phyloP scores from a whole-genome alignment of 2,797 vertebrate genomes.

The Myiotriccus ornatus region DNA sequence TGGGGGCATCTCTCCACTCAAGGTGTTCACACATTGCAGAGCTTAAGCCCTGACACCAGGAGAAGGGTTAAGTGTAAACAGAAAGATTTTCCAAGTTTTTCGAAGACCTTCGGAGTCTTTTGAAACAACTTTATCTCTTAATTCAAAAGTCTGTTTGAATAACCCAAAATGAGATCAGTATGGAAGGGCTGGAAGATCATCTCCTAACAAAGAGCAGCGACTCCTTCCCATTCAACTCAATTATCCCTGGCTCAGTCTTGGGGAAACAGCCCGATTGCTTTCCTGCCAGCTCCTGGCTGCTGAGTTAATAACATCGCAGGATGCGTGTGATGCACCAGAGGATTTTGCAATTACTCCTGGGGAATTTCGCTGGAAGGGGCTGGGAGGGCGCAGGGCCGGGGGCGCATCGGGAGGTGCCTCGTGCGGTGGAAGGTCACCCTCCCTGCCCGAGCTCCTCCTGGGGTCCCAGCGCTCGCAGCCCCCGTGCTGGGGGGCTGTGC shows the following conservation, averaged over 20 bases:
- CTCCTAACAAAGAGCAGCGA: slow-evolving; percentile 14
- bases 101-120: not conserved
- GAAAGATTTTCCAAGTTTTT: not conserved
- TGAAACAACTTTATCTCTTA: slow-evolving; percentile 16
- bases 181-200: slow-evolving; percentile 10
- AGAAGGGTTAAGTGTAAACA: not conserved
- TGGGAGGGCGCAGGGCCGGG: not conserved
- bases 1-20: rapidly evolving
- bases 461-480: not conserved
- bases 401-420: rapidly evolving
- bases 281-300: slow-evolving; percentile 7
- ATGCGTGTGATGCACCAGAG: not conserved
- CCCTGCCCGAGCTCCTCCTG: not conserved
- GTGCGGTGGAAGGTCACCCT: rapidly evolving
- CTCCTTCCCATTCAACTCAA: slow-evolving; percentile 31
- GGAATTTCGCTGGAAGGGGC: not conserved
- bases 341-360: not conserved
- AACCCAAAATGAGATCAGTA: not conserved
- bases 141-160: slow-evolving; percentile 26
- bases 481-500: not conserved
- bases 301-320: not conserved
- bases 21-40: not conserved
- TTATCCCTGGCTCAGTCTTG: slow-evolving; percentile 35
- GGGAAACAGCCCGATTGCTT: slow-evolving; percentile 35
- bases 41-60: not conserved